Base-by-base conservation (phyloP, 2,797 vertebrate species). In the Arctocebus calabarensis region DNA sequence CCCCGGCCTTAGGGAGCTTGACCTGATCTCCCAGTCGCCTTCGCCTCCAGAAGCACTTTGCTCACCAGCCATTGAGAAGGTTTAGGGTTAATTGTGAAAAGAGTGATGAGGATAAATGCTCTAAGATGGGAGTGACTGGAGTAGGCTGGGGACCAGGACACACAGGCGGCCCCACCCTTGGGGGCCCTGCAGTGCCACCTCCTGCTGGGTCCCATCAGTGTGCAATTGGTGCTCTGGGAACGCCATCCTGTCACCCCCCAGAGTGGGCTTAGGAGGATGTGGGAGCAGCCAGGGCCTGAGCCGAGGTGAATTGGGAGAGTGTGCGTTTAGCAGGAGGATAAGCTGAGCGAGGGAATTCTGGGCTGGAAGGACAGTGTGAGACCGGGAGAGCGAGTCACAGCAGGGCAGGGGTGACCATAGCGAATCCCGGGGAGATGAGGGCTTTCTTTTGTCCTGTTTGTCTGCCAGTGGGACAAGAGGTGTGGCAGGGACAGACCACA, bases 101-200 rank as follows among this genome's bases (percentile, higher is more conserved):
- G 8, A 19, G 32, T 16, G n/a, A 34, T 0, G 4, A 61, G 23
- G 43, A 25, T 13, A n/a, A 37, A 19, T 19, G 23, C 62, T 45
- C 7, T 7, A 4, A 16, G 43, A 16, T 3, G 0, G 79, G 11
- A 16, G 52, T 0, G 0, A 2, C 22, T 3, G 0, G 0, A 1
- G 19, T 19, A 43, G 78, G 25, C 61, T 2, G 16, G 45, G 64
- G 71, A 43, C 45, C 23, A 0, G 17, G 23, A n/a, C 2, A 7
- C 73, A 27, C 25, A 59, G 14, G 1, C 1, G 22, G 22, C 61
- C 0, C 52, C 0, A 0, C n/a, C 1, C 77, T 55, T 9, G 0
- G 1, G 3, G 52, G 23, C 78, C 9, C 2, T 32, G 37, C 37
- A 7, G 3, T 0, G 52, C n/a, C 9, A 0, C 64, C 29, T 12